Evolutionary conservation across 2,797 vertebrate species (phyloP).

Genomic region (Myiotriccus ornatus): DNA sequence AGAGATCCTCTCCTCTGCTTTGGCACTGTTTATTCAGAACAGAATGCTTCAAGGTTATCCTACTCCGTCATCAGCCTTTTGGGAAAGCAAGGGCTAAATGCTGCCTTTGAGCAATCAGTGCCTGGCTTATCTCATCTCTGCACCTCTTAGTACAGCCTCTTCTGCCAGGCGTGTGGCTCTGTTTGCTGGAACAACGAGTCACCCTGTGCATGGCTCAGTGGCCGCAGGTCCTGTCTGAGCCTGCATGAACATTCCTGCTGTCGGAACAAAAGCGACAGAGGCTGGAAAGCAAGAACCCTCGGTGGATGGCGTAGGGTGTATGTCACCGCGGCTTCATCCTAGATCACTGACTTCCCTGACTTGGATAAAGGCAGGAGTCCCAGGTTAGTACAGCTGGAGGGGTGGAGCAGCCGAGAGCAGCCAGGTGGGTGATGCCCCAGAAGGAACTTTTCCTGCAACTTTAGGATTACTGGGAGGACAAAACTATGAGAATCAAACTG

Average conservation of each 20-base stretch:
- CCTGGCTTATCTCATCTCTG: not conserved
- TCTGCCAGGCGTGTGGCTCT: rapidly evolving
- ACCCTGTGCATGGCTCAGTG: not conserved
- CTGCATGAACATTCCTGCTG: not conserved
- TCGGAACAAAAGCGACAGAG: not conserved
- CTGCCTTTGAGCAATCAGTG: not conserved
- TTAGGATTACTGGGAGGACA: not conserved
- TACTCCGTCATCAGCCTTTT: not conserved
- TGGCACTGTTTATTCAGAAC: not conserved
- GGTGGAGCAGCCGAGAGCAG: not conserved
- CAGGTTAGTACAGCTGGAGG: not conserved
- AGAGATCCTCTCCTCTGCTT: not conserved
- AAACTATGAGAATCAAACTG: not conserved
- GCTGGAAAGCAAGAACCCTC: not conserved
- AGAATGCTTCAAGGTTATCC: not conserved
- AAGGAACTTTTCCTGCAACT: not conserved
- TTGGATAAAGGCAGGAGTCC: not conserved
- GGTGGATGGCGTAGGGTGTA: not conserved
- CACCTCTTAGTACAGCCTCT: not conserved
- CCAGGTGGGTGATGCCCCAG: rapidly evolving
- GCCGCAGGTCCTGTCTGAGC: not conserved
- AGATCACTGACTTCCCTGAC: not conserved
- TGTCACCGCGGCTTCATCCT: not conserved
- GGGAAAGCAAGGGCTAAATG: not conserved
- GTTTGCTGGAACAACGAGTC: not conserved